Conservation (phyloP, 2,797 vertebrate genomes). For the Gymnoscopelus microlampas region DNA sequence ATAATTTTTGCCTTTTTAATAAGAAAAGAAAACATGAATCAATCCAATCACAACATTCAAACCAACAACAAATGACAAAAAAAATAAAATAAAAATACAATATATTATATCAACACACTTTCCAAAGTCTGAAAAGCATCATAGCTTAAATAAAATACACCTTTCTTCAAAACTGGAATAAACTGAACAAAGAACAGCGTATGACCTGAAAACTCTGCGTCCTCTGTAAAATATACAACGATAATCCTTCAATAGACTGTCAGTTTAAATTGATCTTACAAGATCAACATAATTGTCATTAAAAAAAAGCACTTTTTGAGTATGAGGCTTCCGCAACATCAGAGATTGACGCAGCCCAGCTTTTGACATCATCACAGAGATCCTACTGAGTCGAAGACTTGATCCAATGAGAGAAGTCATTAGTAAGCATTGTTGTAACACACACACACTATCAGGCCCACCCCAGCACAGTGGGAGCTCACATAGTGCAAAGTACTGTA, state of each 20-base stretch:
- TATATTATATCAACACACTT: slow-evolving; percentile 81
- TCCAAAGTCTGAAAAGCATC: slow-evolving; percentile 70
- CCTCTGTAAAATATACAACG: slow-evolving; percentile 33
- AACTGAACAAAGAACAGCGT: slow-evolving; percentile 53
- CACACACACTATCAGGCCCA: slow-evolving; percentile 70
- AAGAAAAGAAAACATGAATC: slow-evolving; percentile 78
- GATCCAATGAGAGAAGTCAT: slow-evolving; percentile 52
- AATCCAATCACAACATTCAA: slow-evolving; percentile 75
- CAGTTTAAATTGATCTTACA: slow-evolving; percentile 45
- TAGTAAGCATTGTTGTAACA: slow-evolving; percentile 75
- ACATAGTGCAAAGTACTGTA: slow-evolving; percentile 85
- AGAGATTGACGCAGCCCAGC: slow-evolving; percentile 25
- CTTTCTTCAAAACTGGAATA: slow-evolving; percentile 55
- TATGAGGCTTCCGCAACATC: slow-evolving; percentile 7
- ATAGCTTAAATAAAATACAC: slow-evolving; percentile 80
- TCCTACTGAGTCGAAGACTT: slow-evolving; percentile 55
- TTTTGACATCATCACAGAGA: slow-evolving; percentile 49
- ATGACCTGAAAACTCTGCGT: slow-evolving; percentile 77
- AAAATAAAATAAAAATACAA: slow-evolving; percentile 57
- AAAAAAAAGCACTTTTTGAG: slow-evolving; percentile 60
- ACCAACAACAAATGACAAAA: slow-evolving; percentile 54
- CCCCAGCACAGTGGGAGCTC: slow-evolving; percentile 62
- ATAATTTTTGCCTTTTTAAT: slow-evolving; percentile 80
- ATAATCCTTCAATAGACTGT: slow-evolving; percentile 63
- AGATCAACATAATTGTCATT: slow-evolving; percentile 54